Evolutionary conservation across 1,140 invertebrate genomes (phyloP), one percentile per base, ranked within the genome.

Genomic region (Zaprionus lachaisei): DNA sequence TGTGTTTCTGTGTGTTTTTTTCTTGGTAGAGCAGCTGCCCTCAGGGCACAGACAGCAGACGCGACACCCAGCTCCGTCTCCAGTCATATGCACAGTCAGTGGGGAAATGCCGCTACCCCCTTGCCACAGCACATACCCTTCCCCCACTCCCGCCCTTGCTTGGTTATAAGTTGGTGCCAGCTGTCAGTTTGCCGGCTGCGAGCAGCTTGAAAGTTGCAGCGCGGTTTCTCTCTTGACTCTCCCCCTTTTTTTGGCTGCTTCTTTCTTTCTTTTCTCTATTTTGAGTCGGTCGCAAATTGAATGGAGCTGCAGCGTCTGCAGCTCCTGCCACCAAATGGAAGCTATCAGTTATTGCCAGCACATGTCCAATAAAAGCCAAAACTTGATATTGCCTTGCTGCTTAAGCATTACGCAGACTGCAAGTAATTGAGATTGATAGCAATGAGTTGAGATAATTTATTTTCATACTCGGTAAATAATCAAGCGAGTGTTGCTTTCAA

Each of bases 121-220:
- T n/a, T 41, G 15, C 38, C 38, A 41, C 38, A 41, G 31, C 7
- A 11, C 31, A 34, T 34, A 9, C 9, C 31, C 31, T 34, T 7
- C 15, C 38, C 38, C 14, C 12, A 1, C n/a, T 1, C 5, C 28
- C 14, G 12, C 34, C 44, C n/a, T n/a, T n/a, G 2, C 72, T 66
- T 60, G 77, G 80, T 70, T 89, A 72, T 87, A 87, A 86, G 83
- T 86, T 86, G 83, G 84, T 87, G 83, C 83, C 83, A 86, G 83
- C 84, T 86, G 83, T 83, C 83, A 83, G 83, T 83, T 83, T 67
- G 63, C 44, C 41, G 41, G 37, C 28, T 78, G 81, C 55, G 56
- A 41, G 47, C 64, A 62, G 73, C 83, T 79, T 77, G 63, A 79
- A 86, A 85, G 65, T 85, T 85, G 81, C 81, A 83, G 44, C 61